Evolutionary conservation across 92 coral and sea anemone genomes (phyloP).

Genomic region (Metridium senile): DNA sequence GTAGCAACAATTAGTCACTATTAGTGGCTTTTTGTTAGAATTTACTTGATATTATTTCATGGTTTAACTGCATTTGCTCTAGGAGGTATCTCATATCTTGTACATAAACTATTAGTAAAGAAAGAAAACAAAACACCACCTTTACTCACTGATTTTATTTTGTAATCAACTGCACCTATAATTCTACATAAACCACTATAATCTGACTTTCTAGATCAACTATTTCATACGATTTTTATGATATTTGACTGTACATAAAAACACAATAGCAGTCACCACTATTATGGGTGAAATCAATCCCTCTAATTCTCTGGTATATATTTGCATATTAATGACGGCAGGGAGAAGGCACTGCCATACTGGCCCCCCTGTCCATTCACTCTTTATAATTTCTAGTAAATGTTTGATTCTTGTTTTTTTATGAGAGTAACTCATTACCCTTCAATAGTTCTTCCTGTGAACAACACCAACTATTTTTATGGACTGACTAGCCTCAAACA

Average conservation of each 20-base stretch:
- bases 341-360: conserved; percentile 24
- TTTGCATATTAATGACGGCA: neutral
- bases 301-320: conserved; percentile 4
- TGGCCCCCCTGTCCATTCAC: conserved; percentile 13
- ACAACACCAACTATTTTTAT: too few species aligned
- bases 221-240: conserved; percentile 18
- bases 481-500: too few species aligned
- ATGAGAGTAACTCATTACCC: neutral
- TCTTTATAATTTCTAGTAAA: neutral
- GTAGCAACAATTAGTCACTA: too few species aligned
- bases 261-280: conserved; percentile 15
- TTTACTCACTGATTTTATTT: conserved; percentile 12
- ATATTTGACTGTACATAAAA: conserved; percentile 28
- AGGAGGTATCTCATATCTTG: too few species aligned
- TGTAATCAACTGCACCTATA: conserved; percentile 27
- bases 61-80: too few species aligned
- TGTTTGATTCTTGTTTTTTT: neutral
- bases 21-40: too few species aligned
- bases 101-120: neutral
- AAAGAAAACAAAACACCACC: neutral
- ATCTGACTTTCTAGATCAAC: conserved; percentile 15
- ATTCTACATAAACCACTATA: conserved; percentile 2
- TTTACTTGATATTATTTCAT: too few species aligned
- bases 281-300: neutral
- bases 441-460: neutral